Evolutionary conservation across 30 jellyfish, hydroid and myxozoan species (phyloP), one percentile per base, ranked within the genome.

Genomic region (Hydra vulgaris): DNA sequence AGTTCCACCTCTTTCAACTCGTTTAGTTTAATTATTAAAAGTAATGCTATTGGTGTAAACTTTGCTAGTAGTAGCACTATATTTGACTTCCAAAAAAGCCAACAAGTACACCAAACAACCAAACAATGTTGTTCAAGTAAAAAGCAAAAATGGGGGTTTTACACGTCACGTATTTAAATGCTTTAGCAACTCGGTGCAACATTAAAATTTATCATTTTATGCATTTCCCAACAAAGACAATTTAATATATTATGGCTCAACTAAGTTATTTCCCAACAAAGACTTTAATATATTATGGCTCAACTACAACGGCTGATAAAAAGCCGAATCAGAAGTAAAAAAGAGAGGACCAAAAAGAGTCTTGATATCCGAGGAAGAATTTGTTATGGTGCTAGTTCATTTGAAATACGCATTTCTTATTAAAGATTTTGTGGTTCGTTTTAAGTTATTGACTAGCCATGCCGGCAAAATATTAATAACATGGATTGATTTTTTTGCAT

Each of bases 261-360:
- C 61, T 80, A 15, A 69, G 83, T n/a, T n/a, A n/a, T n/a, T n/a
- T n/a, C n/a, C n/a, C 66, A 70, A 69, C 18, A 80, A 61, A 1
- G 71, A 61, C 27, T 69, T 80, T 61, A 80, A 40, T n/a, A n/a
- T 40, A 40, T 40, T 40, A 40, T 40, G 61, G 61, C 61, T 40
- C 61, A 40, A 40, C 61, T 40, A 40, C 61, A 40, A 40, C 61
- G 12, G 61, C 61, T 40, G 12, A 40, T 12, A 40, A 40, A 40
- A 40, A 40, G 12, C 23, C 8, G 26, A 69, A 61, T 26, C 82
- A 79, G n/a, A n/a, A n/a, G n/a, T n/a, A n/a, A n/a, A n/a, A 23
- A 71, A 85, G 76, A 21, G 82, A 3, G 90, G 90, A 8, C 83
- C 78, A 52, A 72, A 74, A 76, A 75, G 95, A 76, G 71, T 66